Conservation (phyloP, 2,797 vertebrate species). For the Rhincodon typus region DNA sequence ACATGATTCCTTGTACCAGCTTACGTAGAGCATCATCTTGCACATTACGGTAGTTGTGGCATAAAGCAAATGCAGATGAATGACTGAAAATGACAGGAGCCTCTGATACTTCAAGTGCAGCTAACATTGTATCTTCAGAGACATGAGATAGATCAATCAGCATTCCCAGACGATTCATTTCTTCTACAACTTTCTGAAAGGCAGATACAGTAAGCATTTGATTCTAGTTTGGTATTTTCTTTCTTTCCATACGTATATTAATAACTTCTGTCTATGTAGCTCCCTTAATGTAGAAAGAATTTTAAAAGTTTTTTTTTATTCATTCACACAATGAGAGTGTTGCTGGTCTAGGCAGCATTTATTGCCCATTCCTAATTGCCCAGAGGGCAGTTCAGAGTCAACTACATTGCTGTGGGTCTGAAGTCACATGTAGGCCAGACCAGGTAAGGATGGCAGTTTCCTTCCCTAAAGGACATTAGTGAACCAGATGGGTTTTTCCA, state of each 20-base stretch:
- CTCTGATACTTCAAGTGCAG: neutral
- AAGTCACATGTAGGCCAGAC: no score
- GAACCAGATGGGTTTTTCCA: no score
- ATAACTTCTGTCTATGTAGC: neutral
- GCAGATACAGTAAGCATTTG: neutral
- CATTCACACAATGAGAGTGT: no score
- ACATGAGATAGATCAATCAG: conserved; percentile 22
- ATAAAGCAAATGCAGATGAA: conserved; percentile 29
- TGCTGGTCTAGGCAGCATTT: no score
- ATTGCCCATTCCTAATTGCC: no score
- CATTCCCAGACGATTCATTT: conserved; percentile 36
- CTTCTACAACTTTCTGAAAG: conserved; percentile 34
- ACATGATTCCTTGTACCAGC: neutral
- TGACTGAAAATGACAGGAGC: conserved; percentile 35
- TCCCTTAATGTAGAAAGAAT: neutral
- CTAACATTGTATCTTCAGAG: conserved; percentile 13
- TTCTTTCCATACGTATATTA: neutral
- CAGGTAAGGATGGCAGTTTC: no score
- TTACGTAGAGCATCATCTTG: conserved; percentile 10
- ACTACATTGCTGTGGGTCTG: no score
- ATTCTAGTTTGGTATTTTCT: neutral
- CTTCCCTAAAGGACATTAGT: no score
- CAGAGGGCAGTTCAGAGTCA: no score
- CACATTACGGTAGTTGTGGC: conserved; percentile 10
- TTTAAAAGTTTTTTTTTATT: neutral